Evolutionary conservation across 2,113 vertebrate species (phyloP).

Genomic region (Hypocryptadius cinnamomeus): DNA sequence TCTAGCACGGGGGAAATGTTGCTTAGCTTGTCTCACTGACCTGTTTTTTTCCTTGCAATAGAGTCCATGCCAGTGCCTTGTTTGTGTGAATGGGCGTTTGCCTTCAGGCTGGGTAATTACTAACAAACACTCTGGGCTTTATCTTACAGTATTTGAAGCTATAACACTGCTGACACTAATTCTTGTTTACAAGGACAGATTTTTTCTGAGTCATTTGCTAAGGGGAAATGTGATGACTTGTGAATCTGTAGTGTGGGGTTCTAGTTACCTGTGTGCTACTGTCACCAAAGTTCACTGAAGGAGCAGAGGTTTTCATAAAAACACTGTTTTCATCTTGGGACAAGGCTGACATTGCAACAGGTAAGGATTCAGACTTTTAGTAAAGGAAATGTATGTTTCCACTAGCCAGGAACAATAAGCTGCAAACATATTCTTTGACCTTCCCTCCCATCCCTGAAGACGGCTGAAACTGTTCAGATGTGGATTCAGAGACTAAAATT

Average conservation of each 20-base stretch:
- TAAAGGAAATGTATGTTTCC: not conserved
- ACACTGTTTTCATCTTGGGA: not conserved
- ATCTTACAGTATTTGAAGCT: not conserved
- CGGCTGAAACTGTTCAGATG: not conserved
- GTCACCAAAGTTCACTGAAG: not conserved
- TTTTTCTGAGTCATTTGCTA: not conserved
- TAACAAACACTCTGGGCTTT: not conserved
- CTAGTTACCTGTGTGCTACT: not conserved
- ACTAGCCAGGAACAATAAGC: not conserved
- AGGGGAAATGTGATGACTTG: not conserved
- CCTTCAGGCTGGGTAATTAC: not conserved
- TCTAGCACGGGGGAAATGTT: not conserved
- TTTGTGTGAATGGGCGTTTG: not conserved
- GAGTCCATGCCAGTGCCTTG: not conserved
- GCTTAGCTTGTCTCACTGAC: not conserved
- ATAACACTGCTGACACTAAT: not conserved
- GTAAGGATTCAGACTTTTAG: not conserved
- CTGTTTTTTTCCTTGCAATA: not conserved
- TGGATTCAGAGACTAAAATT: not conserved
- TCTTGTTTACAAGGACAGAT: not conserved
- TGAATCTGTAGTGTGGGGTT: not conserved
- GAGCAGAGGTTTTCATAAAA: not conserved
- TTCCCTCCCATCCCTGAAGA: not conserved
- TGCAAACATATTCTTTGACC: not conserved
- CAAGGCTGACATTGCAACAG: not conserved